Base-by-base conservation (phyloP, 2,797 vertebrate genomes). In the Chromis chromis region DNA sequence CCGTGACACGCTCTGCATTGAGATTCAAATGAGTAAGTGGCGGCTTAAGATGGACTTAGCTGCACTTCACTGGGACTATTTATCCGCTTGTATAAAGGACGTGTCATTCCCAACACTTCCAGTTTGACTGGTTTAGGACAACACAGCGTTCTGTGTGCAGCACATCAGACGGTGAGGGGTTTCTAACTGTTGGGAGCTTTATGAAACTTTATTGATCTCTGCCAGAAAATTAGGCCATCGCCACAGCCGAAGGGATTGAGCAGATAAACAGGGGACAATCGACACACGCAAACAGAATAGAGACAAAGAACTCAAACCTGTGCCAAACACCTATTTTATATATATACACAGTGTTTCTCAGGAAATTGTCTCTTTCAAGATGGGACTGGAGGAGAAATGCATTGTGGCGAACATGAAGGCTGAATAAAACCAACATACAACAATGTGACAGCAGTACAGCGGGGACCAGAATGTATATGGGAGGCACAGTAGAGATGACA, bases 21-120 rank as follows among this genome's bases (percentile, higher is more conserved):
- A 92, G 76, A 92, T 91, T 92, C 83, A 91, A 85, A 93, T 93
- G 84, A 93, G 89, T 74, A 78, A 86, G 67, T 81, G 82, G 78
- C 39, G 3, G 80, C 80, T 85, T 80, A 85, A 74, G 65, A 82
- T 27, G 74, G 76, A 82, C 68, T 90, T 78, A 88, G 79, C 85
- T 83, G 69, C 88, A 78, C 81, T 87, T 88, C 86, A 76, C 84
- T 79, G 87, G 91, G 89, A 91, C 81, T 87, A 84, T 91, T 92
- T 86, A 87, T 86, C 89, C 57, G 19, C 48, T 58, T 62, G 56
- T 17, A 72, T 50, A 57, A 58, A 84, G 64, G 65, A 83, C 25
- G 48, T 27, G 68, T 74, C 65, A 55, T 52, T 76, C 64, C 65
- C 67, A 19, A 22, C 79, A 55, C 79, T 87, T 79, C 59, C 72